These are phyloP conservation scores for Melolontha melolontha DNA, from an alignment of 2,888 invertebrate species.

Conservation along the genomic window DNA sequence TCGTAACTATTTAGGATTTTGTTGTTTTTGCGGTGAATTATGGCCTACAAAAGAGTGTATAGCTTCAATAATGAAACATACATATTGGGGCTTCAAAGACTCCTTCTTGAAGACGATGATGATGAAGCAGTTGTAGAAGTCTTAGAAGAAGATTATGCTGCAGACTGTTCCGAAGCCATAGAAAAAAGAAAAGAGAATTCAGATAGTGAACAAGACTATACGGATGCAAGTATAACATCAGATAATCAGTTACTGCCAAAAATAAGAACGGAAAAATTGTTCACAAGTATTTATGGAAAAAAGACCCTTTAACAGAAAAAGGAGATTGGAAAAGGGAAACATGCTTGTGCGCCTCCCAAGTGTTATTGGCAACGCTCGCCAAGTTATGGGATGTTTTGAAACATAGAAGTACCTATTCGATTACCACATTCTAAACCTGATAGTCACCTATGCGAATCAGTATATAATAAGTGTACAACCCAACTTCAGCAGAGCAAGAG, in stretches of 20 bases:
- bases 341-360: neutral
- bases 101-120: slow-evolving; percentile 4
- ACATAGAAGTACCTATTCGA: neutral
- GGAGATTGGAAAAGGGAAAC: neutral
- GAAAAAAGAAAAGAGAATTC: too few relatives aligned
- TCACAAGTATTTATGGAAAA: neutral
- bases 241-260: neutral
- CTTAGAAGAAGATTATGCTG: neutral
- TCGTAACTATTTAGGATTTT: too few relatives aligned
- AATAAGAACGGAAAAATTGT: slow-evolving; percentile 7
- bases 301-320: neutral
- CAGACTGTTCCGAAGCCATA: too few relatives aligned
- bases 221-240: slow-evolving; percentile 7
- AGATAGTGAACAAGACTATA: too few relatives aligned
- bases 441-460: neutral
- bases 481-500: slow-evolving; percentile 5
- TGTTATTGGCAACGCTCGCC: neutral
- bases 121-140: neutral
- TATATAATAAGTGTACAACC: slow-evolving; percentile 8
- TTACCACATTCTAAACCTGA: slow-evolving; percentile 3
- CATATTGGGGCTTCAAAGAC: neutral
- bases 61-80: too few relatives aligned
- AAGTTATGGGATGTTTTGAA: slow-evolving; percentile 13
- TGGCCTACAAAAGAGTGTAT: too few relatives aligned
- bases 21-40: too few relatives aligned